Evolutionary conservation across 2,888 invertebrate species (phyloP), one percentile per base, ranked within the genome.

Genomic region (Nowickia ferox): DNA sequence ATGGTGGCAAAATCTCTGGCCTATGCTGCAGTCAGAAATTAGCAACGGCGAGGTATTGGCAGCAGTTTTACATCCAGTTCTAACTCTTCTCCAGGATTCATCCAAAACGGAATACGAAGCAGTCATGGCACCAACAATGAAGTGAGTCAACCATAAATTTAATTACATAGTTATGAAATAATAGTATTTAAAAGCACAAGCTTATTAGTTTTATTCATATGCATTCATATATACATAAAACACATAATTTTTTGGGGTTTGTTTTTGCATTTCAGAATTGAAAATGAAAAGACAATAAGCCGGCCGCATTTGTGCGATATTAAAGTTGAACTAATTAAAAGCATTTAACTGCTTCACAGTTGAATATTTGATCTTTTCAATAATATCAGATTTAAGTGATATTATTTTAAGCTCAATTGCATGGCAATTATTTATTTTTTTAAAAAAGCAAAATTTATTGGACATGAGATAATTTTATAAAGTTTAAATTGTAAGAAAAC

Each of bases 1-100:
- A 72, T 97, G 98, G 95, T 98, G 97, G 94, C 97, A 97, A 92
- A 97, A 97, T 92, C 96, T 98, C 68, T 98, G 98, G 96, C 98
- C 98, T 48, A 96, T 96, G 88, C 94, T 99, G 85, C 96, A 96
- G 90, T 95, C 96, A 88, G 98, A 98, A 93, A 95, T 98, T 93
- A 95, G 95, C 90, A 95, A 96, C 38, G 96, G 96, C 86, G 98
- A 98, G 91, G 97, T 97, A 22, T 94, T 98, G 87, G 96, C 97
- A 0, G 96, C 97, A 0, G 97, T 97, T 10, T 93, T 98, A 61
- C 96, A 96, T 89, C 97, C 98, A 2, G 96, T 97, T 86, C 94
- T 98, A 88, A 96, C 96, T 92, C 95, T 98, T 88, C 95, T 97
- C 87, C 96, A 97, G 90, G 96, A 97, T 89, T 95, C 96, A 77